Evolutionary conservation across 2,888 invertebrate species (phyloP), one percentile per base, ranked within the genome.

Genomic region (Apocheima hispidaria): DNA sequence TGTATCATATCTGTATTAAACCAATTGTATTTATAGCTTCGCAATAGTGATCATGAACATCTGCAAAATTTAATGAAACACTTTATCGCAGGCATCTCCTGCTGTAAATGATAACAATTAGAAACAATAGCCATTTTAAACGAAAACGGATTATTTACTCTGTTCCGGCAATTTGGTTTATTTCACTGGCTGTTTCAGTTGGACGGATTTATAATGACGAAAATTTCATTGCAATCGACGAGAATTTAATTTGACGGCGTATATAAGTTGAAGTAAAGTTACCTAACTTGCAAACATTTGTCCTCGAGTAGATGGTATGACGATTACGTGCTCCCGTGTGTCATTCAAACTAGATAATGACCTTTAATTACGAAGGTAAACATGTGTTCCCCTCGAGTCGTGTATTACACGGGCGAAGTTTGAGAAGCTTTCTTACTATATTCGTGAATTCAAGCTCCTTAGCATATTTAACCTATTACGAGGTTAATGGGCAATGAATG

Each of bases 391-490:
- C 58, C 41, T 51, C 21, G 61, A 41, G 65, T 69, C 65, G 46
- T 54, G 36, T 55, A 59, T 65, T 67, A 68, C 56, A 65, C 50
- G 63, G 65, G 59, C 66, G 63, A 81, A 81, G 66, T 80, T 83
- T 66, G 61, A 71, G 69, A 65, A 73, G 69, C 66, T 71, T 72
- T 68, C 72, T 63, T 68, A 63, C 68, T 69, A 75, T 69, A 75
- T 77, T 75, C 80, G 69, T 78, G 76, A 79, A 78, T 77, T 77
- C 72, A 71, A 70, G 75, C 84, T 86, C 78, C 82, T 89, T 88
- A 87, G 85, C 88, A 88, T 90, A 88, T 89, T 90, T 84, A 85
- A 86, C 83, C 82, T 86, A 85, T 88, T 89, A 88, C 81, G 78
- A 83, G 83, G 86, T 86, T 87, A 90, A 90, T 89, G 86, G 87